These are phyloP conservation scores for Melanocharis versteri DNA, from an alignment of 2,113 vertebrate species.

Conservation along the genomic window DNA sequence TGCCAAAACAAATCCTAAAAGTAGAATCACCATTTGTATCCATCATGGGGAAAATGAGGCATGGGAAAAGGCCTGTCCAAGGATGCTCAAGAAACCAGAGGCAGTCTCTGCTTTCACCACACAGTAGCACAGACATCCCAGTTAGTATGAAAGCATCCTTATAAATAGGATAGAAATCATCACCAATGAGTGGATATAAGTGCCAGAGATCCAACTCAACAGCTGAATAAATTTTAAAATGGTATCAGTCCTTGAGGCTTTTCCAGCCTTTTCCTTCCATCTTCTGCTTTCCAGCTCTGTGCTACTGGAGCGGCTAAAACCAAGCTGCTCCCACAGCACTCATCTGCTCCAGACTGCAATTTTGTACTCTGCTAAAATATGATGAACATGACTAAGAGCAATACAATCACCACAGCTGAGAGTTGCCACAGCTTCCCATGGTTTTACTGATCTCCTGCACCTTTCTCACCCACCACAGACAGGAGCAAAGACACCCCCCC, in stretches of 20 bases:
- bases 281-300: not conserved
- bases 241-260: not conserved
- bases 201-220: not conserved
- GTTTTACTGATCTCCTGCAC: not conserved
- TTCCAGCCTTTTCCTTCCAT: not conserved
- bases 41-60: not conserved
- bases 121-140: not conserved
- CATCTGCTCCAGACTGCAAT: not conserved
- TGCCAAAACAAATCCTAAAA: not conserved
- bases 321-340: slow-evolving; percentile 15
- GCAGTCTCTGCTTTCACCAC: not conserved
- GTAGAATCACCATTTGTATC: not conserved
- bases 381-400: not conserved
- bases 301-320: not conserved
- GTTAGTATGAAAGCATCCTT: not conserved
- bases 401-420: not conserved
- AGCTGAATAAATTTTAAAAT: not conserved
- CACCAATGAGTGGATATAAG: not conserved
- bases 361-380: not conserved
- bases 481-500: not conserved
- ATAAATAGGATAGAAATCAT: not conserved
- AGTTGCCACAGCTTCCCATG: not conserved
- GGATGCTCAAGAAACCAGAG: not conserved
- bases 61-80: not conserved
- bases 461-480: not conserved